Evolutionary conservation across 1,140 invertebrate genomes (phyloP).

Genomic region (Rhizoglyphus robini): DNA sequence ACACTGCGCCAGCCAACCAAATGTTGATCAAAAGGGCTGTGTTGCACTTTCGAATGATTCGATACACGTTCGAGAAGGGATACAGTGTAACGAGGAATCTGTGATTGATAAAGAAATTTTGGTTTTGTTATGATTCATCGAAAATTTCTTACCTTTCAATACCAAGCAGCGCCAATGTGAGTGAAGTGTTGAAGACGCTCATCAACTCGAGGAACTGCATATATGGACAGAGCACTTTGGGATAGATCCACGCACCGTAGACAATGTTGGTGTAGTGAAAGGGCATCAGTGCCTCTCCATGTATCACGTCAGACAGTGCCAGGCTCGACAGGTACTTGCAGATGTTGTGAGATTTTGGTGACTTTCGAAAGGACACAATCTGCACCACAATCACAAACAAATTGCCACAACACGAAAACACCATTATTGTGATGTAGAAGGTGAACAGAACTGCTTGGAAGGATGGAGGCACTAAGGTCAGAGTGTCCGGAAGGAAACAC

Average conservation of each 20-base stretch:
- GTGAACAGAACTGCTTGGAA: too few species aligned
- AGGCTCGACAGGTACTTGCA: neutral
- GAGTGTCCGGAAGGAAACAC: too few species aligned
- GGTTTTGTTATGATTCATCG: too few species aligned
- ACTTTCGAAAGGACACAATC: too few species aligned
- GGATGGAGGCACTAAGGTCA: too few species aligned
- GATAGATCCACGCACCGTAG: neutral
- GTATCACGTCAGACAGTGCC: neutral
- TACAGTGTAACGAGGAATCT: too few species aligned
- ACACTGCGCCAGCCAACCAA: neutral
- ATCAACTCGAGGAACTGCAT: neutral
- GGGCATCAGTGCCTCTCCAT: neutral
- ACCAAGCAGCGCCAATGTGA: too few species aligned
- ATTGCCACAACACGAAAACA: too few species aligned
- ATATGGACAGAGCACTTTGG: too few species aligned
- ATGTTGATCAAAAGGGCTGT: neutral
- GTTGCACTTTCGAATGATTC: neutral
- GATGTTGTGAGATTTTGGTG: neutral
- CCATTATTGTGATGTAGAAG: too few species aligned
- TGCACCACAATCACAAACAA: too few species aligned
- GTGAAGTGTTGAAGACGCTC: neutral
- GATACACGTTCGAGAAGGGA: neutral
- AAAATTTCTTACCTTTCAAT: constrained; percentile 10
- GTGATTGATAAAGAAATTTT: neutral
- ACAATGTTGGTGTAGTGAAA: neutral